Percentiles rank a stretch among this genome's conserved stretches.
Conservation (phyloP, 2,113 vertebrate genomes). For the Saguinus imperator region DNA sequence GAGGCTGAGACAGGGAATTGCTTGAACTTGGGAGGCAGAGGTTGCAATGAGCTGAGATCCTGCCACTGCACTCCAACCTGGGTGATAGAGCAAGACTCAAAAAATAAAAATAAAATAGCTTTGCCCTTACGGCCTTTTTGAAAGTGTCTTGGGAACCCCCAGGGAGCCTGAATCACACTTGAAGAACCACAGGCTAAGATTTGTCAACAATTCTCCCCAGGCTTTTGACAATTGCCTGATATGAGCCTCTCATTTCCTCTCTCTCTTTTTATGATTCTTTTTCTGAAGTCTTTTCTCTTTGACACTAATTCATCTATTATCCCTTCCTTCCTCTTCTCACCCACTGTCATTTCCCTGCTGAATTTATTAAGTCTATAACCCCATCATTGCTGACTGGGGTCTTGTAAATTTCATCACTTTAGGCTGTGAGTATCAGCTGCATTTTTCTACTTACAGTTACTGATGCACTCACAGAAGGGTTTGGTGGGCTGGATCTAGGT, state of each 20-base stretch:
- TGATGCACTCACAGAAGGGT: neutral
- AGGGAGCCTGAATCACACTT: neutral
- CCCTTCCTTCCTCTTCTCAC: neutral
- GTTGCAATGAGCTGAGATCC: too few relatives aligned
- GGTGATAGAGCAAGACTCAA: too few relatives aligned
- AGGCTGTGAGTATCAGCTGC: neutral
- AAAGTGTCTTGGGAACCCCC: neutral
- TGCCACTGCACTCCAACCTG: too few relatives aligned
- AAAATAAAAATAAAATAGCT: neutral
- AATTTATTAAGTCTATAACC: neutral
- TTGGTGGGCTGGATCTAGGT: neutral
- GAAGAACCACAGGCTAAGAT: neutral
- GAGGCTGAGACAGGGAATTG: too few relatives aligned
- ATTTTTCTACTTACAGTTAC: neutral
- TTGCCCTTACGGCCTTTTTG: neutral
- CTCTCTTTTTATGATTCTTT: neutral
- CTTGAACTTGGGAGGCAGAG: too few relatives aligned
- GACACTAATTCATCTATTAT: neutral
- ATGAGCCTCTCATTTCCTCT: neutral
- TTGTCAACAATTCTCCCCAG: neutral
- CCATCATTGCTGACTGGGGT: neutral
- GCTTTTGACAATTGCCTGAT: neutral
- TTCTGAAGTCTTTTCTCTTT: neutral
- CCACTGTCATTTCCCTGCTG: neutral
- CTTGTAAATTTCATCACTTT: neutral